Evolutionary conservation across 2,113 vertebrate genomes (phyloP).

Genomic region (Cheilinus undulatus): DNA sequence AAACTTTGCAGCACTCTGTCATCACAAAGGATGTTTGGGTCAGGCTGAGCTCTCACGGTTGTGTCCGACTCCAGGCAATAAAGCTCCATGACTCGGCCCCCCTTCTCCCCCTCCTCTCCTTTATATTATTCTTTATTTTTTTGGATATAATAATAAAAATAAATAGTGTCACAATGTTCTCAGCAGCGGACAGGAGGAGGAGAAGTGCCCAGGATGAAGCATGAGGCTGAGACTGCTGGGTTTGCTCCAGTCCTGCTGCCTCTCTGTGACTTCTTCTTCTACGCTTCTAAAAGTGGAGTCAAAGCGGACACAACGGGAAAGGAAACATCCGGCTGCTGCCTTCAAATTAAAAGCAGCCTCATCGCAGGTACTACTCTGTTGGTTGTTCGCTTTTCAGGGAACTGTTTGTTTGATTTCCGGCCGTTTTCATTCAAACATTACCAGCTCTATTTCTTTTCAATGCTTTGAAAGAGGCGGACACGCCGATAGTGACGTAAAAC

Average conservation of each 20-base stretch:
- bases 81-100: slow-evolving; percentile 88
- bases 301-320: background rate
- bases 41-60: slow-evolving; percentile 87
- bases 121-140: slow-evolving; percentile 9
- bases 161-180: slow-evolving; percentile 67
- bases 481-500: slow-evolving; percentile 9
- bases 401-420: slow-evolving; percentile 3
- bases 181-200: slow-evolving; percentile 58
- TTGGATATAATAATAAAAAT: slow-evolving; percentile 43
- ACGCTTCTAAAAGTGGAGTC: background rate
- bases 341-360: slow-evolving; percentile 50
- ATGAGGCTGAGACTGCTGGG: slow-evolving; percentile 73
- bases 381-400: background rate
- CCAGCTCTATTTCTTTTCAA: background rate
- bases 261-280: slow-evolving; percentile 55
- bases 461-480: slow-evolving; percentile 17
- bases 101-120: slow-evolving; percentile 44
- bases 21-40: slow-evolving; percentile 90
- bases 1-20: slow-evolving; percentile 92
- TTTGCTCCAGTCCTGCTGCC: slow-evolving; percentile 69
- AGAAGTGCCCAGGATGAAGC: slow-evolving; percentile 70
- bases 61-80: slow-evolving; percentile 91
- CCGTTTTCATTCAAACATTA: background rate
- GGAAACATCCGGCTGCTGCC: background rate
- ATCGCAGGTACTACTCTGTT: too few relatives aligned